Evolutionary conservation across 2,113 vertebrate genomes (phyloP), one percentile per base, ranked within the genome.

Genomic region (Cheirogaleus medius): DNA sequence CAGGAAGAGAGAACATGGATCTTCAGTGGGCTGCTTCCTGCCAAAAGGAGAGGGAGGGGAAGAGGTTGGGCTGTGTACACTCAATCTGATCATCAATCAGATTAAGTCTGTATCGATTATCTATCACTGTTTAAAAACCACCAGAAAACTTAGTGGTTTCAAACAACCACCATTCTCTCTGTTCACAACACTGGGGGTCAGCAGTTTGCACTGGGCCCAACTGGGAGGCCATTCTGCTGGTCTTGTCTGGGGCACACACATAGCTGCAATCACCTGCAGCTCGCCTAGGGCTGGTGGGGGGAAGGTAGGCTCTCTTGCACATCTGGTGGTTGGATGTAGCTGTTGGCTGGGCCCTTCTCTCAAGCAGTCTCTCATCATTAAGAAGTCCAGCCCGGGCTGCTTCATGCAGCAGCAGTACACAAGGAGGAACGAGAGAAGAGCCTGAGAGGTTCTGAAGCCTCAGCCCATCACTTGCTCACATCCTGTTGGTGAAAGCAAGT

Each of bases 161-260:
- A 77, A 94, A 85, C 27, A 71, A 73, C 63, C 42, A 68, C 17
- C 44, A 54, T 80, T 49, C 84, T 54, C 63, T 73, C 71, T 39
- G 14, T 88, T 88, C 37, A 49, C 29, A 58, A 78, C 21, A 66
- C 64, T 27, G 47, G 77, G 81, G 85, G 90, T 76, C 56, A 60
- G 39, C 47, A 39, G 7, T 64, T 47, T 95, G 68, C 15, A n/a
- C 6, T 44, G 52, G 68, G n/a, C 32, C 21, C 74, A 44, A 37
- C 3, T 29, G 66, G 66, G 42, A 82, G 42, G 37, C 37, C 82
- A 56, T 76, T n/a, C 39, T 52, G 52, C n/a, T 77, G 42, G 42
- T 54, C 34, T 47, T 52, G 44, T 37, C n/a, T 84, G 32, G 42
- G 23, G 42, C 18, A 27, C 64, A 68, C 7, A 11, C 2, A 10